Evolutionary conservation across 2,888 invertebrate species (phyloP), one percentile per base, ranked within the genome.

Genomic region (Drosophila koepferae): DNA sequence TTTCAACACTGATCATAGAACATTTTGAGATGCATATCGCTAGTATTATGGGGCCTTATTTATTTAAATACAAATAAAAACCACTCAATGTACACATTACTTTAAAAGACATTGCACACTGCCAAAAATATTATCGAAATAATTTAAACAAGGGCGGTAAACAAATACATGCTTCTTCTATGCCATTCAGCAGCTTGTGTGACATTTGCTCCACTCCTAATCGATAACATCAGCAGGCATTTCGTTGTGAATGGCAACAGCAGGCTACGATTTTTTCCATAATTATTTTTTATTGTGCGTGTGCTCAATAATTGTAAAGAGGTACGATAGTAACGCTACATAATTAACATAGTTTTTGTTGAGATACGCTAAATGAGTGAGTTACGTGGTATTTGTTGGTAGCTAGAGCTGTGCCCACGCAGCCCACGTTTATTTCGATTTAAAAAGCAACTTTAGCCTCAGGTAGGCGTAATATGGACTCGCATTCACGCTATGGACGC

Each of bases 401-500:
- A 67, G 49, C 12, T 40, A 63, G 51, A 34, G 36, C 62, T 63
- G 53, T 53, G 53, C 36, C 40, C 23, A 28, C 41, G 34, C 31
- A 43, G 43, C n/a, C 41, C 34, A 36, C 51, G 2, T 51, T 20
- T 34, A 36, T 54, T 63, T 20, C 60, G 44, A 65, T 68, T 78
- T 74, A 70, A 71, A 74, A 40, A 43, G 6, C 34, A 23, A 67
- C 59, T 71, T 67, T 48, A 59, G 81, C 55, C 36, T 14, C 69
- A 91, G 88, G 81, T 63, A 80, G 82, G 72, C 83, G 79, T 54
- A 86, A 83, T 31, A 85, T 85, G 76, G 90, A 91, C 63, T 85
- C 89, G 61, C 89, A 90, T 75, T 84, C 90, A 53, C 90, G 92
- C 8, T 91, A 90, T 81, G 85, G 86, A 41, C 81, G 85, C 55